Evolutionary conservation across 2,113 vertebrate genomes (phyloP), one percentile per base, ranked within the genome.

Genomic region (Eptesicus fuscus): DNA sequence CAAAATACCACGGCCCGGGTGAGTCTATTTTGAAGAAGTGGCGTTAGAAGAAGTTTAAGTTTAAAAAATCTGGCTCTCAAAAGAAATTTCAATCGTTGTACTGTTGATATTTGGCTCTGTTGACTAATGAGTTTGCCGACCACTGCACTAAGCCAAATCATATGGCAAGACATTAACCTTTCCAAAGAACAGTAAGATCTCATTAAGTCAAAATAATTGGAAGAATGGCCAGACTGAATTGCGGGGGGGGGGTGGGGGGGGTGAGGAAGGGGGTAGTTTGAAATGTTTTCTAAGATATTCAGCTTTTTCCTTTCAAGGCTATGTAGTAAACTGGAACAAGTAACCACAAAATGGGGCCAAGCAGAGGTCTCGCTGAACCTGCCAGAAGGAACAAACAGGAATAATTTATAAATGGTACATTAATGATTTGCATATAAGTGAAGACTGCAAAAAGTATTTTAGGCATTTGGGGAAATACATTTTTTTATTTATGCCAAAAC

Each of bases 121-220:
- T 37, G 37, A 37, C 37, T 37, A 4, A 37, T 37, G 37, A 37
- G 37, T 37, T 37, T 37, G 37, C 37, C 4, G 37, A 37, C 37
- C 37, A 37, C 37, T 37, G 37, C 79, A 76, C 69, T 73, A 70
- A 76, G 74, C 51, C 42, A 61, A 9, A 76, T 96, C 90, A 59
- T 91, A 80, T 84, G 53, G 20, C 69, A 17, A 77, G 76, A 73
- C 16, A 11, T 63, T 88, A 77, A 78, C 80, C 47, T 93, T 93
- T 90, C 71, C 73, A 94, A 83, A 94, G 94, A 91, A 96, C 87
- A 94, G 76, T 78, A 70, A 96, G 87, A 93, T 85, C 87, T 97
- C 95, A 94, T 94, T 89, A 94, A 92, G 63, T 94, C 71, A 61
- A 95, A 96, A 77, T 93, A 93, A 93, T 56, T 79, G 86, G 90